Evolutionary conservation across 2,888 invertebrate genomes (phyloP).

Genomic region (Sesamia inferens): DNA sequence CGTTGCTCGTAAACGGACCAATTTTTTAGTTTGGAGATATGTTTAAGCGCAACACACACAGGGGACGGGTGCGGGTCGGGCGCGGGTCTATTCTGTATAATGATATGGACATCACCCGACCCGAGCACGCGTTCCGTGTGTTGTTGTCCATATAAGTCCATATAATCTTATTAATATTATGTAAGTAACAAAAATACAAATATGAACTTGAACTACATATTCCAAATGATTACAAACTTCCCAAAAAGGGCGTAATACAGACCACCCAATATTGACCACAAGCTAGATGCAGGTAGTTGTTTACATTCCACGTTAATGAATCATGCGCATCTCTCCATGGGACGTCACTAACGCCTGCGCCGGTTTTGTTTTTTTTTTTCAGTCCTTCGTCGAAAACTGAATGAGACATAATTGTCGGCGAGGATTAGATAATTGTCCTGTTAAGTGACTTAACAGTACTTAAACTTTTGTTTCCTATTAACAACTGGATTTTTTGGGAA

Average conservation of each 20-base stretch:
- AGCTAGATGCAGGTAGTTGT: constrained; percentile 69
- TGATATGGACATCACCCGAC: too few species aligned
- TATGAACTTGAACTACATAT: not conserved
- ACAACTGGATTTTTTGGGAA: not conserved
- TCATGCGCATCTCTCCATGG: constrained; percentile 71
- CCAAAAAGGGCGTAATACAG: constrained; percentile 18
- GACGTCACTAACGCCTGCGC: constrained; percentile 45
- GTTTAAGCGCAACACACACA: too few species aligned
- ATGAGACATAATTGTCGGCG: constrained; percentile 37
- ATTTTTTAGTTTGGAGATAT: too few species aligned
- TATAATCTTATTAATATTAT: not conserved
- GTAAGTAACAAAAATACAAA: not conserved
- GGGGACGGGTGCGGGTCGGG: too few species aligned
- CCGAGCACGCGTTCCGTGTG: too few species aligned
- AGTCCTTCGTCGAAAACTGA: constrained; percentile 23
- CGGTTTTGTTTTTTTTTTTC: constrained; percentile 46
- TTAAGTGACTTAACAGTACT: constrained; percentile 13
- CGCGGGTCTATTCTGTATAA: too few species aligned
- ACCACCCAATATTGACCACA: constrained; percentile 20
- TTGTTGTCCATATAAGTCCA: too few species aligned
- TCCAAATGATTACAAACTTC: not conserved
- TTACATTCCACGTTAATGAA: constrained; percentile 78
- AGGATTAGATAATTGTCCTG: constrained; percentile 36
- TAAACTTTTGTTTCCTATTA: constrained; percentile 17
- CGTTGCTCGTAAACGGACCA: too few species aligned